Conservation (phyloP, 1,140 invertebrate genomes). For the Dreissena rostriformis region DNA sequence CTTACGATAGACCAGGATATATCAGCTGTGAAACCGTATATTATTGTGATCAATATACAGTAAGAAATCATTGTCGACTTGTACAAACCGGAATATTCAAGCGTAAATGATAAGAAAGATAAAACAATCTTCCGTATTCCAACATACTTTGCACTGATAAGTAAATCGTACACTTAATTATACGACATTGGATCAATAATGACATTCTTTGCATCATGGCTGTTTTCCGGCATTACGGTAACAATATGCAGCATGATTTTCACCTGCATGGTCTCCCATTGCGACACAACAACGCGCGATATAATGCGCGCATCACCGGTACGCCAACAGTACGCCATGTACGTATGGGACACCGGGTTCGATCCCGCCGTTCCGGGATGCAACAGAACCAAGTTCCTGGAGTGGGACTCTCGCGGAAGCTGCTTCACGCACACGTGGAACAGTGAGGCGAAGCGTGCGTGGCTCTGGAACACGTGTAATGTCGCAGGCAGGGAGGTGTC, state of each 20-base stretch:
- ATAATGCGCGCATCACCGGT: neutral
- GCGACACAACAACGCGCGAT: neutral
- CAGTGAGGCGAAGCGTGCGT: conserved; percentile 47
- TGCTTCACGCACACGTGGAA: conserved; percentile 67
- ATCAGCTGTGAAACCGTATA: neutral
- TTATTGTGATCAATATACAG: neutral
- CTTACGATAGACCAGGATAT: neutral
- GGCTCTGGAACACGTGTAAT: conserved; percentile 67
- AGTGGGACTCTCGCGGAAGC: conserved; percentile 40
- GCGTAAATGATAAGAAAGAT: neutral
- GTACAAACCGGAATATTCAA: neutral
- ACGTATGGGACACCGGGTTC: conserved; percentile 63
- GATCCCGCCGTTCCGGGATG: conserved; percentile 54
- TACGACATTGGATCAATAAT: neutral
- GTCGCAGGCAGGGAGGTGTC: conserved; percentile 55
- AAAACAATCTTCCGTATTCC: neutral
- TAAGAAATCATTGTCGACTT: neutral
- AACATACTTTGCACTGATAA: neutral
- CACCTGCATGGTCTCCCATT: neutral
- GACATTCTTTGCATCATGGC: neutral
- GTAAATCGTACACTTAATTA: neutral
- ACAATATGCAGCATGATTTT: neutral
- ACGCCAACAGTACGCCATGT: conserved; percentile 60
- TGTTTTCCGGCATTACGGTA: neutral
- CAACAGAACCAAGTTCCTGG: conserved; percentile 45